phyloP scores from a whole-genome alignment of 2,888 invertebrate genomes.

The Cylindroiulus punctatus region DNA sequence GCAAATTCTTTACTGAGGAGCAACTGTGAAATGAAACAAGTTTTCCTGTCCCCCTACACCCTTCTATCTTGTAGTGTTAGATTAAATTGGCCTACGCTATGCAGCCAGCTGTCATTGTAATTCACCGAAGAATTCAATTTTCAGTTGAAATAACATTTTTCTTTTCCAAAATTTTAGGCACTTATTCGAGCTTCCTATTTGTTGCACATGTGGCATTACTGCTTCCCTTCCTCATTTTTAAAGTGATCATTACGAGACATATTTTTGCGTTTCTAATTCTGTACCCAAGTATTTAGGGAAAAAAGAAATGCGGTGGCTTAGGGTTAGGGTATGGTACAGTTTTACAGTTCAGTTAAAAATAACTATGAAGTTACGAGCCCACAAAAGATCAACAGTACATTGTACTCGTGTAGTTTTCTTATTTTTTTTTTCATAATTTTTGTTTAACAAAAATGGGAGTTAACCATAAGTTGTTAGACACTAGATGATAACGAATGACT shows the following conservation, averaged over 20 bases:
- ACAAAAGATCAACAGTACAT: conserved; percentile 1
- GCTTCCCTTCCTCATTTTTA: not conserved
- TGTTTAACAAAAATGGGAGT: not conserved
- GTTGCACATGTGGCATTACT: not conserved
- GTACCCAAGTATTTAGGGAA: not conserved
- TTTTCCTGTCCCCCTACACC: not conserved
- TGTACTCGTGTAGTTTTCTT: not conserved
- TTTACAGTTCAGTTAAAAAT: conserved; percentile 15
- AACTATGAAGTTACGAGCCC: not conserved
- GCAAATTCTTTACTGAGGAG: not conserved
- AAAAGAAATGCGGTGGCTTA: conserved; percentile 6
- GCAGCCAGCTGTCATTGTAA: not conserved
- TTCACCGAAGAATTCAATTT: not conserved
- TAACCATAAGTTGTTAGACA: not conserved
- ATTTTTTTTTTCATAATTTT: not conserved
- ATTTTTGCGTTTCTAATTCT: conserved; percentile 23
- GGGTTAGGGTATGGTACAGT: not conserved
- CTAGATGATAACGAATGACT: not conserved
- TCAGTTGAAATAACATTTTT: not conserved
- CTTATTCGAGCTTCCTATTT: not conserved
- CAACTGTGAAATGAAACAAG: not conserved
- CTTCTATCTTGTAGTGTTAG: not conserved
- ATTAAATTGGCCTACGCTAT: not conserved
- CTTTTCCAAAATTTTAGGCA: not conserved
- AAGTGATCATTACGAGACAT: conserved; percentile 1